Percentiles rank a stretch among this genome's conserved stretches.
Evolutionary conservation across 2,888 invertebrate species (phyloP).

Genomic region (Heliothis peltigera): DNA sequence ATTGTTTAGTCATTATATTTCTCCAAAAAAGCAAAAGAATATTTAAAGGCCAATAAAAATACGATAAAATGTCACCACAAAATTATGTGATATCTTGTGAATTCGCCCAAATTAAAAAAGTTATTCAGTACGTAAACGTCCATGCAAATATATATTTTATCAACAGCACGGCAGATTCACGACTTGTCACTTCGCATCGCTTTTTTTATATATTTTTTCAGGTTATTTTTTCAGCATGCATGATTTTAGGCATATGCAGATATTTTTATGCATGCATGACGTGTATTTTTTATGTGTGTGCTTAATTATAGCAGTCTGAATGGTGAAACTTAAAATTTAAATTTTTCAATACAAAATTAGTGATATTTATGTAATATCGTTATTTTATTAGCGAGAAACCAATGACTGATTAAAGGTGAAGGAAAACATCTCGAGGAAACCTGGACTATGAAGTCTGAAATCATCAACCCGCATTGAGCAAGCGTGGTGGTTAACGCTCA

Average conservation of each 20-base stretch:
- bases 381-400: too few species aligned
- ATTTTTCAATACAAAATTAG: too few species aligned
- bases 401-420: too few species aligned
- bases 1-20: neutral
- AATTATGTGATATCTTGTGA: constrained; percentile 60
- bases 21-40: neutral
- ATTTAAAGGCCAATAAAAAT: constrained; percentile 16
- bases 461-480: too few species aligned
- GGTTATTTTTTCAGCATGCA: constrained; percentile 51
- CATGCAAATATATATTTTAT: constrained; percentile 29
- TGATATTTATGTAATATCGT: too few species aligned
- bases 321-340: too few species aligned
- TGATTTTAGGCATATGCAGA: constrained; percentile 37
- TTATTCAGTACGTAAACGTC: constrained; percentile 3
- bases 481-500: too few species aligned
- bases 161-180: constrained; percentile 72
- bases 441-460: too few species aligned
- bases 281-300: constrained; percentile 39
- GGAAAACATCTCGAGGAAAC: too few species aligned
- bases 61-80: constrained; percentile 19
- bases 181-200: constrained; percentile 67
- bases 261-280: constrained; percentile 39
- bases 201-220: constrained; percentile 63
- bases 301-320: constrained; percentile 53
- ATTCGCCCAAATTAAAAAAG: constrained; percentile 32